A percentile compares a stretch with the other conserved stretches of the same genome.
phyloP scores from a whole-genome alignment of 2,113 vertebrate genomes.

The Atherinomorus stipes region DNA sequence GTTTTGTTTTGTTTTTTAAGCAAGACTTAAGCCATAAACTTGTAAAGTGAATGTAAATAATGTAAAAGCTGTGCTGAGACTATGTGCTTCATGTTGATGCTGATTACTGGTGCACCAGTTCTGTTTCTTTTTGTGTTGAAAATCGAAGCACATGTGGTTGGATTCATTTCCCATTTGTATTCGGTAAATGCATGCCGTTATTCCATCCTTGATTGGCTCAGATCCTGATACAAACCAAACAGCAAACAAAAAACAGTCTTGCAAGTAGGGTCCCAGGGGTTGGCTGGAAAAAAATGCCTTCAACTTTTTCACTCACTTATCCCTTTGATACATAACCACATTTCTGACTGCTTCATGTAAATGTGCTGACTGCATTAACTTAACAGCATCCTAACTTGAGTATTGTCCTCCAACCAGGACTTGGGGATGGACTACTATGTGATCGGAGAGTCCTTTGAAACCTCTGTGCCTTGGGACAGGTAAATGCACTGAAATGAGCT shows the following conservation, averaged over 20 bases:
- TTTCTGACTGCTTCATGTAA: background rate
- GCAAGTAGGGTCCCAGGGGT: too few species aligned
- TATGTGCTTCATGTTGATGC: too few species aligned
- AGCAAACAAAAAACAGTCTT: too few species aligned
- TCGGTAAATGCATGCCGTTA: too few species aligned
- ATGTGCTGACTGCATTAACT: background rate
- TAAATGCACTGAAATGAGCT: conserved; percentile 75
- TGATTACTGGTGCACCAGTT: background rate
- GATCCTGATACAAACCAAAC: too few species aligned
- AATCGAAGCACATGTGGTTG: background rate
- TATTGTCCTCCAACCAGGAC: conserved; percentile 83
- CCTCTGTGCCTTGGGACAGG: conserved; percentile 99
- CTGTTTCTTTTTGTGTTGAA: background rate
- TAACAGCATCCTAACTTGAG: conserved; percentile 13
- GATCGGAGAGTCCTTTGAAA: conserved; percentile 98
- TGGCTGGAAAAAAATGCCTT: background rate
- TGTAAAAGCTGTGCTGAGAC: background rate
- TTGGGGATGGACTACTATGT: conserved; percentile 96
- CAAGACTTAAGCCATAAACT: too few species aligned
- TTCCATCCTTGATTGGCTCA: too few species aligned
- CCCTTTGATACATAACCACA: background rate
- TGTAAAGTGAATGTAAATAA: background rate
- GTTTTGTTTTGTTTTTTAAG: too few species aligned
- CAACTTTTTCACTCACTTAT: background rate
- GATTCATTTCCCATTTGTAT: too few species aligned